Evolutionary conservation across 2,113 vertebrate genomes (phyloP), one percentile per base, ranked within the genome.

Genomic region (Arvicanthis niloticus): DNA sequence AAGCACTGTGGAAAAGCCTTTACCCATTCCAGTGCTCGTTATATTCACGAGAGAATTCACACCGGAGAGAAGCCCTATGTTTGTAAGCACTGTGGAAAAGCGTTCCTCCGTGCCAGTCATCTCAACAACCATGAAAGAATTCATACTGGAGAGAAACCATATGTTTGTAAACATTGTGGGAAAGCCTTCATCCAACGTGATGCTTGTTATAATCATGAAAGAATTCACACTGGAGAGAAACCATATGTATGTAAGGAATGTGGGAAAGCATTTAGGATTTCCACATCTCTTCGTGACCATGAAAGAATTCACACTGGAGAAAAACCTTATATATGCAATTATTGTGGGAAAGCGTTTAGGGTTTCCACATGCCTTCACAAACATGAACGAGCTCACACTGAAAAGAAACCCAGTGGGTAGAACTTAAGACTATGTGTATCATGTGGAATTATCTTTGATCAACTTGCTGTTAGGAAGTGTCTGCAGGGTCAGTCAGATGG

Each of bases 401-500:
- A 68, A 37, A 85, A 85, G 82, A 85, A 85, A 65, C 82, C 82
- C 82, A 85, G 82, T 45, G 82, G 82, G 58, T 85, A 85, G 82
- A 29, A 45, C 26, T 19, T 45, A 19, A 65, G 42, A 45, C 58
- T 0, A 1, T 31, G 7, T 65, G 6, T 9, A 5, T 62, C 13
- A 31, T 31, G 58, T 84, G 53, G 81, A 45, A 45, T 45, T 85
- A 16, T 65, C 58, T 45, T 45, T 85, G 56, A 17, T 34, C 40
- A 45, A 45, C n/a, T 42, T 42, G 81, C n/a, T 65, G 40, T 85
- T 65, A 45, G 19, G 37, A 42, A 85, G 9, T 16, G 82, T 31
- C 4, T 31, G 40, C 13, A 62, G 40, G 58, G 13, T 60, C n/a
- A 42, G 58, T 31, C 58, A 65, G 82, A 31, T 45, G 81, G 40